These are phyloP conservation scores for Epinephelus awoara DNA, from an alignment of 2,797 vertebrate genomes.

Conservation along the genomic window DNA sequence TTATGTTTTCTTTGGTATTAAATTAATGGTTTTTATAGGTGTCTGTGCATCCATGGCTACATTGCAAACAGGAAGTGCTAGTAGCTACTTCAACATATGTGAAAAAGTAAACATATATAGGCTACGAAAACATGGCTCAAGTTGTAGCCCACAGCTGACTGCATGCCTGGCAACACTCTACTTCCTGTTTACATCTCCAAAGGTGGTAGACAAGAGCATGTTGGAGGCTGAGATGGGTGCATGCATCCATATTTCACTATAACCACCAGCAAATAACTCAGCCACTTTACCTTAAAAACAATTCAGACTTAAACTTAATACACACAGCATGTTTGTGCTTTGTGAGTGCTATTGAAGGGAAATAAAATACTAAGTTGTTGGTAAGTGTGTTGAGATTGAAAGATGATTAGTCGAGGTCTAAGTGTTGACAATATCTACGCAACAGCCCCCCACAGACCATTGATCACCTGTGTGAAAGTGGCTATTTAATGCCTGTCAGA, in stretches of 20 bases:
- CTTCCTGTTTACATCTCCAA: conserved; percentile 6
- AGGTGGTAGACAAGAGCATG: background rate
- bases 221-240: background rate
- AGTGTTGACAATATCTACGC: conserved; percentile 22
- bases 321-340: background rate
- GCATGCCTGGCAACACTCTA: background rate
- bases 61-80: background rate
- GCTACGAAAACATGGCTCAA: background rate
- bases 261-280: background rate
- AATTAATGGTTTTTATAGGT: too few relatives aligned
- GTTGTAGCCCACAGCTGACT: background rate
- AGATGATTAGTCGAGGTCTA: background rate
- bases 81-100: background rate
- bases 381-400: background rate
- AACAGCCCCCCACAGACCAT: conserved; percentile 4
- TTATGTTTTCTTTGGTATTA: background rate
- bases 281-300: background rate
- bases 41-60: background rate
- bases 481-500: conserved; percentile 6
- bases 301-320: background rate
- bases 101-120: background rate
- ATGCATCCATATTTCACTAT: background rate
- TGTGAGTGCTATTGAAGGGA: background rate
- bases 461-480: conserved; percentile 39
- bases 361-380: background rate